A percentile compares a stretch with the other conserved stretches of the same genome.
Conservation (phyloP, 2,797 vertebrate genomes). For the Eremophila alpestris region DNA sequence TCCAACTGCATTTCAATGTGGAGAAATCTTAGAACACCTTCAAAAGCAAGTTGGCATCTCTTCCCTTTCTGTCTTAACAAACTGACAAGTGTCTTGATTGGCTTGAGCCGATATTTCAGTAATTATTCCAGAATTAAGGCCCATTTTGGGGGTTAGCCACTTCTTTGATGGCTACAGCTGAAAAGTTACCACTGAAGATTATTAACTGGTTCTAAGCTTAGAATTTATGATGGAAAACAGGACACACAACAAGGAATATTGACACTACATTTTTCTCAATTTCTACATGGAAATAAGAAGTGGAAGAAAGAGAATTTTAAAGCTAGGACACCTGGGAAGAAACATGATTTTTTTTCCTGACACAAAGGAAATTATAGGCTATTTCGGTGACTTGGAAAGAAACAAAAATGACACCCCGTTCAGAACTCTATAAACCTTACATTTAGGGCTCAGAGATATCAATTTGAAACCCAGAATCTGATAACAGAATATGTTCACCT, state of each 20-base stretch:
- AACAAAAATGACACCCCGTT: not conserved
- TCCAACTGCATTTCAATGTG: not conserved
- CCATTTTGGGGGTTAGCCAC: not conserved
- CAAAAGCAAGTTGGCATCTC: not conserved
- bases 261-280: not conserved
- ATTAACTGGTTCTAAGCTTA: not conserved
- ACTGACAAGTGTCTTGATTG: not conserved
- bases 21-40: not conserved
- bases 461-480: not conserved
- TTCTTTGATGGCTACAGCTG: not conserved
- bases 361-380: not conserved
- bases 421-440: not conserved
- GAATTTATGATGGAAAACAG: not conserved
- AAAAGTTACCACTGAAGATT: not conserved
- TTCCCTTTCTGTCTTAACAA: not conserved
- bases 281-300: not conserved
- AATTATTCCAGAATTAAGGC: not conserved
- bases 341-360: not conserved
- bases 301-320: not conserved
- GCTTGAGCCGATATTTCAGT: not conserved
- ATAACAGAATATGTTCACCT: not conserved
- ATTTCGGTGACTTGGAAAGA: not conserved
- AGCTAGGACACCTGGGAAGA: not conserved
- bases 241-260: not conserved
- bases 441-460: not conserved